phyloP scores from a whole-genome alignment of 1,140 invertebrate genomes.

The Penaeus japonicus region DNA sequence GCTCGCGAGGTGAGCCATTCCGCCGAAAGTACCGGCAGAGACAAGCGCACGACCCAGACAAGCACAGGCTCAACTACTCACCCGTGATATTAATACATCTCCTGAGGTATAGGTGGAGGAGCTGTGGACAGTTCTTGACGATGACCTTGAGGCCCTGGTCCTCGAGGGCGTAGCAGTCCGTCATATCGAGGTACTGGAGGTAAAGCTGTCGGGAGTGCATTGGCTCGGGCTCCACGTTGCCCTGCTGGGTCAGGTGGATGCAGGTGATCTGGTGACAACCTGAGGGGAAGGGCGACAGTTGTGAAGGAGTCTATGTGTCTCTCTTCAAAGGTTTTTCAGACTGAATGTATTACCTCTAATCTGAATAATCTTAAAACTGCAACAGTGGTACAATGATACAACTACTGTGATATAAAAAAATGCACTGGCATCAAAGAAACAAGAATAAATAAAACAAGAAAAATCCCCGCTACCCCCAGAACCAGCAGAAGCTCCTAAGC shows the following conservation, averaged over 20 bases:
- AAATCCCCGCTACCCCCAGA: no score
- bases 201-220: conserved; percentile 64
- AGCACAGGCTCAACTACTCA: conserved; percentile 61
- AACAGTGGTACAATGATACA: no score
- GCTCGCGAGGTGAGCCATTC: no score
- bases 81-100: conserved; percentile 85
- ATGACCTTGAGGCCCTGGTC: conserved; percentile 83
- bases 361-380: no score
- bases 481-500: no score
- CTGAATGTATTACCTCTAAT: no score
- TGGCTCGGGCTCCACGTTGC: conserved; percentile 68
- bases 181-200: conserved; percentile 67
- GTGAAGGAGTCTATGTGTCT: background rate
- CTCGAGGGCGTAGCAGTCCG: conserved; percentile 83
- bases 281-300: conserved; percentile 62
- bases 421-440: no score
- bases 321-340: background rate
- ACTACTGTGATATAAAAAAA: no score
- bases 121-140: conserved; percentile 83
- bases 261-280: conserved; percentile 76
- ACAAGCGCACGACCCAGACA: no score
- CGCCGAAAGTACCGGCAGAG: background rate
- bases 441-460: no score
- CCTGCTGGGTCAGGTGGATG: conserved; percentile 72
- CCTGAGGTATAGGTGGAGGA: conserved; percentile 87